These are phyloP conservation scores for Tetramorium alpestre DNA, from an alignment of 1,140 invertebrate genomes.

Conservation along the genomic window DNA sequence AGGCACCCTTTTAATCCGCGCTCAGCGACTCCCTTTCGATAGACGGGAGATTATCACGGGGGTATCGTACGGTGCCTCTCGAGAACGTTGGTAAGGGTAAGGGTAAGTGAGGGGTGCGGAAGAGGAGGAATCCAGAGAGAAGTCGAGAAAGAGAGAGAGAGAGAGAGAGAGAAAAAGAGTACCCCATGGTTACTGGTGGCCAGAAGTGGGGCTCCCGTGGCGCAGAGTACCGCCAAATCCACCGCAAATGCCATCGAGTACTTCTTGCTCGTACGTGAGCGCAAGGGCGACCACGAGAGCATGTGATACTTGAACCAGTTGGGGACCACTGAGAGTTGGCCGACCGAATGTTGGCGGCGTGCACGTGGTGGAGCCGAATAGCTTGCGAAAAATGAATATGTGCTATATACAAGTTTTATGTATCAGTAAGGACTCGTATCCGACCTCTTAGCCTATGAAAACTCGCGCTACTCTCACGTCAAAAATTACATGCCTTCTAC, in stretches of 20 bases:
- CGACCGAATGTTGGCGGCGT: constrained; percentile 69
- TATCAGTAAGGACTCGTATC: background rate
- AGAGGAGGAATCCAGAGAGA: constrained; percentile 41
- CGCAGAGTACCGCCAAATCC: constrained; percentile 83
- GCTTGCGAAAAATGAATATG: constrained; percentile 50
- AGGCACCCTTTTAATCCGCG: constrained; percentile 77
- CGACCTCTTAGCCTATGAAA: background rate
- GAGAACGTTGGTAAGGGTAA: constrained; percentile 68
- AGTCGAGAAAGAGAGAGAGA: constrained; percentile 22
- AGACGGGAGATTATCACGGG: constrained; percentile 83
- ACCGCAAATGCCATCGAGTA: constrained; percentile 84
- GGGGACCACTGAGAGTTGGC: constrained; percentile 81
- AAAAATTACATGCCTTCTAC: background rate
- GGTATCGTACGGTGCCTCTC: constrained; percentile 84
- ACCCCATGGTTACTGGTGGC: constrained; percentile 78
- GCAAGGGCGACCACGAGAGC: constrained; percentile 81
- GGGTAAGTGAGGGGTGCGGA: constrained; percentile 37
- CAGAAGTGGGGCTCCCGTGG: constrained; percentile 80
- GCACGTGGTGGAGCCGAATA: constrained; percentile 63
- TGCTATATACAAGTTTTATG: background rate
- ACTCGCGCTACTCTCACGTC: background rate
- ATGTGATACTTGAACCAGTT: constrained; percentile 85
- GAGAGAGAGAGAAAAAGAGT: constrained; percentile 31
- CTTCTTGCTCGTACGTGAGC: constrained; percentile 83
- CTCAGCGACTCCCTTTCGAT: constrained; percentile 72